Evolutionary conservation across 1,140 invertebrate species (phyloP).

Genomic region (Ephestia elutella): DNA sequence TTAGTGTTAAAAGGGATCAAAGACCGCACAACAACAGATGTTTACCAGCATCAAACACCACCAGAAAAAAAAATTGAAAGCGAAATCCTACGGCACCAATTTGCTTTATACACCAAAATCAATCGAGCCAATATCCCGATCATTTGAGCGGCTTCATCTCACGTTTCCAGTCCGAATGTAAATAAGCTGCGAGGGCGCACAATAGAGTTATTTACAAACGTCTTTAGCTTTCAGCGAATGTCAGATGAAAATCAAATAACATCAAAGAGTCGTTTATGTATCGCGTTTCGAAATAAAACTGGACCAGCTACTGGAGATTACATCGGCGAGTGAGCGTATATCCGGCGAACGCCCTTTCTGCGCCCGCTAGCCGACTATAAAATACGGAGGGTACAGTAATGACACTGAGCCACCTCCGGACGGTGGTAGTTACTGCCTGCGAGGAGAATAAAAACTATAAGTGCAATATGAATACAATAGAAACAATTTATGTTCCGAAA

Average conservation of each 20-base stretch:
- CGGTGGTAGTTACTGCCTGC: no score
- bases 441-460: no score
- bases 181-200: slow-evolving; percentile 7
- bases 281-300: slow-evolving; percentile 47
- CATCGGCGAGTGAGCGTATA: slow-evolving; percentile 27
- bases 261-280: slow-evolving; percentile 51
- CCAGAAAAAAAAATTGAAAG: background rate
- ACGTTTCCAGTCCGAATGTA: slow-evolving; percentile 5
- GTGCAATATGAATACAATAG: no score
- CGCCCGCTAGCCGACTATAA: slow-evolving; percentile 13
- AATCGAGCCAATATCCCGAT: background rate
- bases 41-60: background rate
- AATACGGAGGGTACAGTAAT: no score
- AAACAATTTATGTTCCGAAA: no score
- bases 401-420: no score
- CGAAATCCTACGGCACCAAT: slow-evolving; percentile 2
- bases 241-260: slow-evolving; percentile 46
- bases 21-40: background rate
- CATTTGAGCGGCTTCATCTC: slow-evolving; percentile 9
- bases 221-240: slow-evolving; percentile 41
- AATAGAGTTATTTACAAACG: slow-evolving; percentile 30
- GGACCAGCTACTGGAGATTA: slow-evolving; percentile 34
- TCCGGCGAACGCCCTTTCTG: slow-evolving; percentile 34
- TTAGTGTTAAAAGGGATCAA: background rate
- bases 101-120: slow-evolving; percentile 6